phyloP scores from a whole-genome alignment of 2,113 vertebrate species.

The Myrmecobius fasciatus region DNA sequence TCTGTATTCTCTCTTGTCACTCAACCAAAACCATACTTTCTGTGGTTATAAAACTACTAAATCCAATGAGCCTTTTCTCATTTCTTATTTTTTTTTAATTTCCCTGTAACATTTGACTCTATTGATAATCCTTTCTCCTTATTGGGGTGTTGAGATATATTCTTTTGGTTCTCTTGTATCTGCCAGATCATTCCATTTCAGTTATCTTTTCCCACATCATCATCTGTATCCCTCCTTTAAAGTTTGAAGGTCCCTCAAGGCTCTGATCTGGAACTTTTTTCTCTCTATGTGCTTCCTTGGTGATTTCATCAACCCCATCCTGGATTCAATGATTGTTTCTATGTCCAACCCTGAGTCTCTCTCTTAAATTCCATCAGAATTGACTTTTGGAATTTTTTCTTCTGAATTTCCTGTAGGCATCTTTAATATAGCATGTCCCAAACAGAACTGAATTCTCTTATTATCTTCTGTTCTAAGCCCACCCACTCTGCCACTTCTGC shows the following conservation, averaged over 20 bases:
- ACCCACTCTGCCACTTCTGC: not conserved
- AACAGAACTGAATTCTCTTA: not conserved
- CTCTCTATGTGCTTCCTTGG: not conserved
- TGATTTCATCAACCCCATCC: not conserved
- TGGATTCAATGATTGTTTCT: not conserved
- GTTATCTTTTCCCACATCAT: not conserved
- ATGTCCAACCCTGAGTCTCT: not conserved
- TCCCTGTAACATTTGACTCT: not conserved
- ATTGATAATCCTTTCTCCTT: not conserved
- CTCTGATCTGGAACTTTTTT: not conserved
- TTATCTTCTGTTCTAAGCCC: not conserved
- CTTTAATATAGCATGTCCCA: not conserved
- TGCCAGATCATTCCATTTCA: not conserved
- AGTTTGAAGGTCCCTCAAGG: not conserved
- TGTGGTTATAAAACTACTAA: not conserved
- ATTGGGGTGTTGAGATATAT: not conserved
- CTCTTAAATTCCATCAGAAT: not conserved
- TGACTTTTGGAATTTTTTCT: not conserved
- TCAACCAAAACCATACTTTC: not conserved
- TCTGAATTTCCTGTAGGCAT: not conserved
- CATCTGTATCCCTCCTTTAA: not conserved
- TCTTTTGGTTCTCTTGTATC: not conserved
- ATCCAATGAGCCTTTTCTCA: not conserved
- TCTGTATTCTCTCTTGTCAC: not conserved
- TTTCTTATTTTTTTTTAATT: not conserved